Evolutionary conservation across 2,797 vertebrate species (phyloP), one percentile per base, ranked within the genome.

Genomic region (Aratinga solstitialis): DNA sequence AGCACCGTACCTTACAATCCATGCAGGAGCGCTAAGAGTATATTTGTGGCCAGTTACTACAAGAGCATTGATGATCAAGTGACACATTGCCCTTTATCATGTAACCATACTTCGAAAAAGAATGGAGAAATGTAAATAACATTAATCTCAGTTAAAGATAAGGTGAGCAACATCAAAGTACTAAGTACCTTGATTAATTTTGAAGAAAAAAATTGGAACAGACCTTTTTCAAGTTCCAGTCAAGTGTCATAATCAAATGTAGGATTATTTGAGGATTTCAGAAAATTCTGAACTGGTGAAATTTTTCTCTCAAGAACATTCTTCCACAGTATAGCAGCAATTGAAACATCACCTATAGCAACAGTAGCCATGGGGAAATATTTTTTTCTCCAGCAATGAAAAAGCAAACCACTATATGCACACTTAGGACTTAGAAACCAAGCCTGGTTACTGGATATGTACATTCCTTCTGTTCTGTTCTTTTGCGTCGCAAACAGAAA

Each of bases 351-450:
- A 79, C 91, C 90, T 96, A 96, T 95, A 90, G 92, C 95, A 96
- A 96, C 94, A 75, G 95, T 94, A 96, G 92, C 69, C 83, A 95
- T 90, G 93, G 94, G 94, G 77, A 96, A 95, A 45, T 47, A 53
- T 66, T 94, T 95, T 89, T 93, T 86, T 67, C 76, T 73, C 29
- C 5, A 43, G 54, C 68, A 83, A 61, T 67, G 32, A 59, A 81
- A 59, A 81, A 91, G 45, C 14, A 90, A 87, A 82, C 14, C 32
- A 14, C 47, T 56, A 45, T 47, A 26, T 51, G 5, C 30, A 51
- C 3, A 47, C 42, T 89, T 92, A 81, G 40, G n/a, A 51, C 27
- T 59, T 86, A 43, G 18, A 78, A 74, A 59, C n/a, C 48, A 71
- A 23, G 6, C 30, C 27, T 66, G 11, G 5, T 76, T 89, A 15